These are phyloP conservation scores for Odontamblyopus rebecca DNA, from an alignment of 2,797 vertebrate genomes.

Conservation along the genomic window DNA sequence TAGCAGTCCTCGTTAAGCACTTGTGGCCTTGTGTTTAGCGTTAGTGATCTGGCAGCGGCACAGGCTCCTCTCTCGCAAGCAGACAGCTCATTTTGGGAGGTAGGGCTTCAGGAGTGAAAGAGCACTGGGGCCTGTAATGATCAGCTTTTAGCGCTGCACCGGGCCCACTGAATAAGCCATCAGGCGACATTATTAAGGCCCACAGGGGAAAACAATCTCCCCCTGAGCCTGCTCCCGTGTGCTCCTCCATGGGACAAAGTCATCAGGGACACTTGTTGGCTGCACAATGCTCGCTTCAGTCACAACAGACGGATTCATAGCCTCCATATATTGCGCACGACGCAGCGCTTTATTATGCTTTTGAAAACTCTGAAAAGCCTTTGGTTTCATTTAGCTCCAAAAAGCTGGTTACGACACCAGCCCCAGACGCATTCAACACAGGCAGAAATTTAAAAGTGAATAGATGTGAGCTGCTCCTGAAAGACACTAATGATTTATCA, in stretches of 20 bases:
- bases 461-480: conserved; percentile 19
- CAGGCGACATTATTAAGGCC: conserved; percentile 81
- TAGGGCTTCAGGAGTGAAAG: conserved; percentile 60
- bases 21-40: conserved; percentile 31
- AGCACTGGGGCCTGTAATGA: conserved; percentile 77
- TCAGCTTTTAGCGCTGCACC: conserved; percentile 77
- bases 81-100: conserved; percentile 81
- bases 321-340: conserved; percentile 14
- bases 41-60: conserved; percentile 36
- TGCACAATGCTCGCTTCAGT: conserved; percentile 16
- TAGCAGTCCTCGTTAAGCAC: conserved; percentile 21
- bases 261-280: conserved; percentile 48
- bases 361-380: conserved; percentile 18
- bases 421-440: conserved; percentile 2
- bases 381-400: conserved; percentile 18
- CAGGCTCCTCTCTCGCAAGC: conserved; percentile 59
- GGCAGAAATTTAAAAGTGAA: conserved; percentile 16
- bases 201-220: conserved; percentile 64
- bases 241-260: conserved; percentile 51
- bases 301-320: conserved; percentile 15
- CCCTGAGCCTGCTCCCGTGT: conserved; percentile 35
- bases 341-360: conserved; percentile 17
- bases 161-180: conserved; percentile 76
- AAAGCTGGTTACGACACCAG: conserved; percentile 2
- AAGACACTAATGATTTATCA: conserved; percentile 51